Evolutionary conservation across 2,888 invertebrate species (phyloP), one percentile per base, ranked within the genome.

Genomic region (Drosophila leonis): DNA sequence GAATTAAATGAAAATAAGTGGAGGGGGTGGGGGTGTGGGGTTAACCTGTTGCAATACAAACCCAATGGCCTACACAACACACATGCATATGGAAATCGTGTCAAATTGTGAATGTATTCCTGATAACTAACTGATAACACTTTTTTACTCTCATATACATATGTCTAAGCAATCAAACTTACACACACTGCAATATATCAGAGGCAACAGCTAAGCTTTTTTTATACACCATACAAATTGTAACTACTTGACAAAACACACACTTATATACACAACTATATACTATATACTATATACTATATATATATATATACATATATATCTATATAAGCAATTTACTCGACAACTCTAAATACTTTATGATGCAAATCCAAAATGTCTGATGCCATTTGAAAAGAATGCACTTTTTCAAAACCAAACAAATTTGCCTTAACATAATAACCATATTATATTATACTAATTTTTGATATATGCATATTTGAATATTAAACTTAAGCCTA

Each of bases 301-400:
- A 10, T 9, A 15, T 27, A 24, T 8, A 8, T 24, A 8, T 44
- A 44, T 37, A 68, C 41, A 67, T 66, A 70, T 70, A 68, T 55
- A 65, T 56, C 13, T n/a, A 35, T 56, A 66, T 62, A 54, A 71
- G 65, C 60, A 73, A 67, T 72, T 63, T 42, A 55, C 48, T 48
- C 49, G 52, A 48, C 33, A 75, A 79, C 61, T 71, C 62, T 59
- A 65, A 82, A 61, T 81, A 82, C 80, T 83, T 83, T 75, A 82
- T 62, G 35, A 74, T 61, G 74, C 75, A 82, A 82, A 87, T 74
- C 83, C 78, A 81, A 81, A 91, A 95, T 94, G 95, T 95, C 95
- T 95, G 95, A 95, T 92, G 94, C 94, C 94, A 94, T 94, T 94
- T 94, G 69, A 77, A 78, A 77, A 74, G 65, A 73, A 83, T 92